Evolutionary conservation across 2,113 vertebrate genomes (phyloP), one percentile per base, ranked within the genome.

Genomic region (Pontoporia blainvillei): DNA sequence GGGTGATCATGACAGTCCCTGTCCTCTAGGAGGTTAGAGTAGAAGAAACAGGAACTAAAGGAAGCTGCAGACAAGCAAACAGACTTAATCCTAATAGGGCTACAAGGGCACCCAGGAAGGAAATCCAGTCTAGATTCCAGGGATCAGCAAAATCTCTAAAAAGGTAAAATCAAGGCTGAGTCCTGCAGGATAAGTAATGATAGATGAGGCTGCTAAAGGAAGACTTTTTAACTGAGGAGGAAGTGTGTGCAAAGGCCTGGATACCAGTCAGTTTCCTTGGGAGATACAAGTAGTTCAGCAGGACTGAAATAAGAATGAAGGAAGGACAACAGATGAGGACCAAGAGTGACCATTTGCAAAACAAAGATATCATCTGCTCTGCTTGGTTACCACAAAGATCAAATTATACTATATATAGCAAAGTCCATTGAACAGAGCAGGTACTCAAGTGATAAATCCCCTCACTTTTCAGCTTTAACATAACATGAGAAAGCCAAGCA

Each of bases 81-180:
- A 79, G 86, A 61, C 21, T 20, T 34, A 95, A 91, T 87, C 15
- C 61, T 90, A 57, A 86, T 1, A 84, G 31, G 27, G 62, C 61
- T 59, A 71, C 27, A 49, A 69, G 39, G 71, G 29, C 52, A 86
- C 20, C 73, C 2, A 64, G 41, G 66, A 92, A 94, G 52, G 61
- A 62, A 88, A 62, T 52, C 9, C 8, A 64, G 46, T 71, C 25
- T 86, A 36, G n/a, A 79, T 39, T 69, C 27, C 27, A 82, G n/a
- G 27, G 57, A 72, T 71, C 49, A 89, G 59, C 94, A 90, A 89
- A 94, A 92, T 91, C 71, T 91, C 76, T 73, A 54, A 83, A 90
- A 84, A 46, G 62, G 44, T 31, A 36, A 59, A 20, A 64, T 20
- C 61, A 82, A 78, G 76, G 25, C 71, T 31, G 31, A 88, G 64